Percentiles rank a stretch among this genome's conserved stretches.
These are phyloP conservation scores for Melieria picta DNA, from an alignment of 2,888 invertebrate genomes.

Conservation along the genomic window DNA sequence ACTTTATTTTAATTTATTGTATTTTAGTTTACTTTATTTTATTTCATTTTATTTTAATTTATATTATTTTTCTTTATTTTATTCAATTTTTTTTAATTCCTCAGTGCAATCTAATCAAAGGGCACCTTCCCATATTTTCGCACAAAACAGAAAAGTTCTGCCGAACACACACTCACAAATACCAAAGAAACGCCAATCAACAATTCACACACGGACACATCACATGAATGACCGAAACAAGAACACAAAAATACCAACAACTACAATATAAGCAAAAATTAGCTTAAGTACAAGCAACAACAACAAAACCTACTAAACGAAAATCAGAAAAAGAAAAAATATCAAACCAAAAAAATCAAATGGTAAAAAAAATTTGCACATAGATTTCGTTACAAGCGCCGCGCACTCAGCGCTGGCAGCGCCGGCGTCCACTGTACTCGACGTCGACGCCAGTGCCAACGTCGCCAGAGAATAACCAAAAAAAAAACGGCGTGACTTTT, in stretches of 20 bases:
- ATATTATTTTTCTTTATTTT: neutral
- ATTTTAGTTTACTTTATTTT: neutral
- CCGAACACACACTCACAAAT: too few relatives aligned
- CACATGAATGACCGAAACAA: too few relatives aligned
- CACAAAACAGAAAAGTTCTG: too few relatives aligned
- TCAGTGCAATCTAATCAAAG: too few relatives aligned
- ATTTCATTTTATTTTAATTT: neutral
- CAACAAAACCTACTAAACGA: too few relatives aligned
- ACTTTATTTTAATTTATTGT: neutral
- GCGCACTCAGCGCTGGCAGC: neutral
- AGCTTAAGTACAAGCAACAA: too few relatives aligned
- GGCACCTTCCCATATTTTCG: too few relatives aligned
- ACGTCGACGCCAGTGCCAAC: constrained; percentile 9
- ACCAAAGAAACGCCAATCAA: neutral
- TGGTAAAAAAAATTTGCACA: neutral
- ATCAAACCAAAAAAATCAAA: too few relatives aligned
- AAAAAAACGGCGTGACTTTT: neutral
- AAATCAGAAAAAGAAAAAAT: too few relatives aligned
- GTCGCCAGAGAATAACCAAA: neutral
- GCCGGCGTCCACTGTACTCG: neutral
- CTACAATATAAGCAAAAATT: too few relatives aligned
- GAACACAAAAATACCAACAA: too few relatives aligned
- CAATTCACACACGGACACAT: neutral
- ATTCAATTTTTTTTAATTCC: neutral
- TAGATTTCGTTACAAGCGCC: neutral